Percentiles rank a stretch among this genome's conserved stretches.
Conservation (phyloP, 2,113 vertebrate species). For the pig (Sus scrofa) region T2T-Sscrofa CM000821.6:18706001-18706500, state of each 20-base stretch:
- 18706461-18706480: neutral
- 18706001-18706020: too few species aligned
- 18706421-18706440: neutral
- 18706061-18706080: neutral
- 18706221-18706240: neutral
- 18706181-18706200: neutral
- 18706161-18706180: neutral
- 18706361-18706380: neutral
- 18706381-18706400: neutral
- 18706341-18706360: neutral
- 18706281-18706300: neutral
- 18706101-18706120: neutral
- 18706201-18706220: neutral
- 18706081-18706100: neutral
- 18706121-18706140: neutral
- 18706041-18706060: neutral
- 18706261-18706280: neutral
- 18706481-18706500: neutral
- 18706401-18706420: neutral
- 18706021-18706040: accelerated
- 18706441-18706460: neutral
- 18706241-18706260: neutral
- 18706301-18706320: neutral
- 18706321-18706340: neutral
- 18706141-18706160: neutral